Evolutionary conservation across 2,113 vertebrate genomes (phyloP).

Genomic region (Calyptommatus sinebrachiatus): DNA sequence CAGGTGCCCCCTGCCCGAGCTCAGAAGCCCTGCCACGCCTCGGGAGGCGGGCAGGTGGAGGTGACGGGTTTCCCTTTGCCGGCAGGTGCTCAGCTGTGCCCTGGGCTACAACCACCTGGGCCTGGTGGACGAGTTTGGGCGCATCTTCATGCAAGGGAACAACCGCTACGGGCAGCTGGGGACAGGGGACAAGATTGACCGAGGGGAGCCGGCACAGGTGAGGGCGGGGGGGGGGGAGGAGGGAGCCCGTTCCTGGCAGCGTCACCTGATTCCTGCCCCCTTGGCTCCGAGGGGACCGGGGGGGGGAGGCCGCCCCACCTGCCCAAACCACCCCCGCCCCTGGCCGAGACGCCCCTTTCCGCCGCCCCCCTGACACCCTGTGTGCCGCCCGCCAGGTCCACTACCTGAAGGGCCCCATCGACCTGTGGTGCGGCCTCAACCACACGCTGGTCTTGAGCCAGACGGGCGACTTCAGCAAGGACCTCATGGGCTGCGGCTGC

Average conservation of each 20-base stretch:
- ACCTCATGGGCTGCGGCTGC: conserved; percentile 73
- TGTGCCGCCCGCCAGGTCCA: conserved; percentile 53
- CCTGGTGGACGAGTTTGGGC: conserved; percentile 70
- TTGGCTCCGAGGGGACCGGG: neutral
- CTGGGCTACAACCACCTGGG: conserved; percentile 71
- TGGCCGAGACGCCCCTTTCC: neutral
- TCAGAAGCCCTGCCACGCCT: neutral
- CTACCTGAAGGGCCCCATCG: conserved; percentile 60
- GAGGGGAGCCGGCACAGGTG: conserved; percentile 71
- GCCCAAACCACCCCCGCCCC: no score
- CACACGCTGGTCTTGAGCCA: conserved; percentile 69
- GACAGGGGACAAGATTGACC: conserved; percentile 76
- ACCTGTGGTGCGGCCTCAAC: conserved; percentile 74
- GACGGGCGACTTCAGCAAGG: conserved; percentile 57
- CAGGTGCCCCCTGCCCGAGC: no score
- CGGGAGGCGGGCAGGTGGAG: neutral
- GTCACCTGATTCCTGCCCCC: neutral
- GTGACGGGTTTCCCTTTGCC: no score
- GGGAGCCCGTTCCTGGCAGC: neutral
- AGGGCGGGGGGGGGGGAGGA: neutral
- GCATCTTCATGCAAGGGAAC: conserved; percentile 74
- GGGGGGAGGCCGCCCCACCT: no score
- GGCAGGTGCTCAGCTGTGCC: conserved; percentile 68
- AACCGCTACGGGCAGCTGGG: conserved; percentile 74
- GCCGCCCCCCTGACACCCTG: accelerated